Percentiles rank a stretch among this genome's conserved stretches.
Evolutionary conservation across 2,797 vertebrate genomes (phyloP).

Genomic region (Acridotheres tristis): DNA sequence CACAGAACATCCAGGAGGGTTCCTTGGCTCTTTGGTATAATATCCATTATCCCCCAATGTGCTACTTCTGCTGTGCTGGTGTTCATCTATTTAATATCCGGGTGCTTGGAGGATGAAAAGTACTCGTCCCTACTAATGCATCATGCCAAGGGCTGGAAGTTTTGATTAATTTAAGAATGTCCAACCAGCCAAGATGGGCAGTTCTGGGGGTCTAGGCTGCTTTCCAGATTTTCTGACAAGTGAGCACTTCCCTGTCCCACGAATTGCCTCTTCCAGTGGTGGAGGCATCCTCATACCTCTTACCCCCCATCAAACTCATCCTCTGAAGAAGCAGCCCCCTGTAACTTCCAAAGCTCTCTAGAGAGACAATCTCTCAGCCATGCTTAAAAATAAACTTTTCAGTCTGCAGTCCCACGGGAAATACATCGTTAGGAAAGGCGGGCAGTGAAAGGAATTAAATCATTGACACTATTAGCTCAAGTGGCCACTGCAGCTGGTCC

Average conservation of each 20-base stretch:
- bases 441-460: slow-evolving; percentile 55
- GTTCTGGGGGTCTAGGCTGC: background rate
- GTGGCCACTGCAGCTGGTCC: slow-evolving; percentile 53
- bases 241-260: background rate
- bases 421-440: background rate
- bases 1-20: background rate
- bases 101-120: background rate
- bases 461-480: slow-evolving; percentile 32
- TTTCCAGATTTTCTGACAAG: background rate
- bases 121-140: background rate
- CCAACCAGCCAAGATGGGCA: background rate
- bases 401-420: background rate
- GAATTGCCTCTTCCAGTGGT: background rate
- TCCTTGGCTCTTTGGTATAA: background rate
- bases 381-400: slow-evolving; percentile 47
- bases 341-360: background rate
- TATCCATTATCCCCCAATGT: background rate
- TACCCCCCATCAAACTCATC: background rate
- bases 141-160: background rate
- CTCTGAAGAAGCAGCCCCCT: background rate
- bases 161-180: background rate
- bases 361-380: background rate
- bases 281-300: background rate
- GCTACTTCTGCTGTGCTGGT: background rate
- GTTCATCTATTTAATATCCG: background rate